Conservation (phyloP, 1,140 invertebrate genomes). For the Halictus rubicundus region DNA sequence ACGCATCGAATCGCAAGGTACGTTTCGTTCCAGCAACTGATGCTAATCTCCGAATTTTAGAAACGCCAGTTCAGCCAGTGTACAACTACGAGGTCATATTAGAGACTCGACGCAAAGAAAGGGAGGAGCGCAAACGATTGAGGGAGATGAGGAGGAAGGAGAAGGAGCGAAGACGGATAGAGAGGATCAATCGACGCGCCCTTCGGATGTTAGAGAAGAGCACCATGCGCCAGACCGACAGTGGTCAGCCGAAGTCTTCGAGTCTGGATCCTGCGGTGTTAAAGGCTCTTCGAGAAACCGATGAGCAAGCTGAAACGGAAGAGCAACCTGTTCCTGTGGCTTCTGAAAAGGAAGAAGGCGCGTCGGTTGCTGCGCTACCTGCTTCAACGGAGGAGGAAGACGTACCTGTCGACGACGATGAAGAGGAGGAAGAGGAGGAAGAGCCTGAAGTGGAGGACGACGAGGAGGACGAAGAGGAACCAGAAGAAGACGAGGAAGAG, state of each 20-base stretch:
- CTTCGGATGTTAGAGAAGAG: slow-evolving; percentile 69
- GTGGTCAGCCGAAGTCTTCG: not conserved
- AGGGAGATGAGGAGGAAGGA: slow-evolving; percentile 72
- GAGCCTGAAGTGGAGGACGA: slow-evolving; percentile 59
- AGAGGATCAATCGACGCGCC: slow-evolving; percentile 68
- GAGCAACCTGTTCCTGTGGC: not conserved
- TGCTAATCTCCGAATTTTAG: slow-evolving; percentile 33
- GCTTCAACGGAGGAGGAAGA: slow-evolving; percentile 42
- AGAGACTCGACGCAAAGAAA: slow-evolving; percentile 73
- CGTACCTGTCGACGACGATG: slow-evolving; percentile 41
- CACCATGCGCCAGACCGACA: slow-evolving; percentile 32
- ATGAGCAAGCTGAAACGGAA: slow-evolving; percentile 35
- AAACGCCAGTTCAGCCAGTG: slow-evolving; percentile 69
- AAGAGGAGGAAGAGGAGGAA: slow-evolving; percentile 66
- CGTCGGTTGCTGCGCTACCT: not conserved
- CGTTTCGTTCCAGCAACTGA: not conserved
- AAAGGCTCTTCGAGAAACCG: slow-evolving; percentile 54
- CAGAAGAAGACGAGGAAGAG: slow-evolving; percentile 58
- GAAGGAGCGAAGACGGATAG: slow-evolving; percentile 68
- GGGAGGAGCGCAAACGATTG: slow-evolving; percentile 75
- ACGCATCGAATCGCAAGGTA: too few relatives aligned
- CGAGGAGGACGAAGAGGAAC: slow-evolving; percentile 55
- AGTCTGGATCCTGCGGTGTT: slow-evolving; percentile 47
- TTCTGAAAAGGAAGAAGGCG: slow-evolving; percentile 38
- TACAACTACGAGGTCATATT: slow-evolving; percentile 79